A percentile compares a stretch with the other conserved stretches of the same genome.
phyloP scores from a whole-genome alignment of 2,797 vertebrate species.

The Hyperoplus immaculatus region DNA sequence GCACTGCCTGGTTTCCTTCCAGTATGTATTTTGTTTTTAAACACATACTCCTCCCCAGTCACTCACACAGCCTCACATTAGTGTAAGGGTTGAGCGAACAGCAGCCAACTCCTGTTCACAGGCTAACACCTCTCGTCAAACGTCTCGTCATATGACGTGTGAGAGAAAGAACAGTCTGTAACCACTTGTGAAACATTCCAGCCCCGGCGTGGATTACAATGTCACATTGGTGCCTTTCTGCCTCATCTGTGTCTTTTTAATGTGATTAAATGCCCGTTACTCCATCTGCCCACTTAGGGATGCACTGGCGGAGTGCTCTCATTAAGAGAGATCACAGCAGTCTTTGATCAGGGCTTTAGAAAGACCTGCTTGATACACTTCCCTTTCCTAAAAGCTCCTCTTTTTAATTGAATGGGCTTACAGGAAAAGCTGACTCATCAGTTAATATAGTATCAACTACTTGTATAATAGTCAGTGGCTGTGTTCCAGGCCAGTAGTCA shows the following conservation, averaged over 20 bases:
- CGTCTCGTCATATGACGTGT: constrained; percentile 14
- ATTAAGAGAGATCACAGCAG: constrained; percentile 53
- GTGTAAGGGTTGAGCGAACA: constrained; percentile 7
- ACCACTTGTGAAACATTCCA: constrained; percentile 16
- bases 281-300: constrained; percentile 33
- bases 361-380: constrained; percentile 28
- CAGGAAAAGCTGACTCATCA: constrained; percentile 57
- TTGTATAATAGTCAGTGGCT: constrained; percentile 54
- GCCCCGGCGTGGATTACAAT: constrained; percentile 32
- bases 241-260: constrained; percentile 51
- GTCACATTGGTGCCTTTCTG: constrained; percentile 23
- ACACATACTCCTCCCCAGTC: not conserved
- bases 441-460: constrained; percentile 57
- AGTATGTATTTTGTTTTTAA: too few species aligned
- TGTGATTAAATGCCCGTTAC: constrained; percentile 59
- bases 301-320: constrained; percentile 34
- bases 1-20: too few species aligned
- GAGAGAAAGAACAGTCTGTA: constrained; percentile 21
- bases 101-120: constrained; percentile 30
- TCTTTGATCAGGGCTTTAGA: constrained; percentile 69
- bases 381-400: constrained; percentile 29
- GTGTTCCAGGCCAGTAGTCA: constrained; percentile 46
- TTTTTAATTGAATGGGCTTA: constrained; percentile 36
- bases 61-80: constrained; percentile 11
- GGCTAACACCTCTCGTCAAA: constrained; percentile 46